Evolutionary conservation across 1,140 invertebrate genomes (phyloP), one percentile per base, ranked within the genome.

Genomic region (Zaprionus gabonicus): DNA sequence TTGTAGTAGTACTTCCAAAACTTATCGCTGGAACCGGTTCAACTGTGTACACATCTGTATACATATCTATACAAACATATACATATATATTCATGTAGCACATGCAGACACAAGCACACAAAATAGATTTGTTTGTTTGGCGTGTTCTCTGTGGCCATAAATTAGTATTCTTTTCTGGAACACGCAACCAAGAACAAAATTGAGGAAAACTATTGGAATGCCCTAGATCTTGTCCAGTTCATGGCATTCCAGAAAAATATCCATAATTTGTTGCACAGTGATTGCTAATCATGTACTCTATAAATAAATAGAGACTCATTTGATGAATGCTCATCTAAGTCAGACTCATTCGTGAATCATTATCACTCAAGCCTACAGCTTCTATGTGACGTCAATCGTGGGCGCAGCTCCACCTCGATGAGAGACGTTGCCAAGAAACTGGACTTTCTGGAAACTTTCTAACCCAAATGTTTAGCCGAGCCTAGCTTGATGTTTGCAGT

Each of bases 11-110:
- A 62, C 25, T 55, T 60, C 65, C 46, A 63, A 69, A 74, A 62
- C 34, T 53, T 64, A 57, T 38, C 38, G 65, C 59, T 68, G 62
- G 57, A 87, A 86, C 82, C 80, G 82, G 83, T 86, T 82, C 36
- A 31, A 69, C 59, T 76, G 46, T 71, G 34, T 59, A 60, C n/a
- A 38, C 25, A 23, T 49, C n/a, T 34, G 36, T 73, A 44, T 59
- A 36, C 41, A 46, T 41, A 44, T 28, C 65, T 25, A 55, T 34
- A 58, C 4, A 27, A 15, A 17, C 2, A 36, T 34, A 60, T 25
- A 58, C 6, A 56, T 20, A 15, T 56, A 31, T 56, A 15, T 53
- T 25, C 23, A 53, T 3, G 20, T n/a, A 56, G 53, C 25, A n/a
- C 25, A n/a, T 56, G 23, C 27, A 66, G 15, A 71, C 51, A 46